A percentile compares a stretch with the other conserved stretches of the same genome.
Evolutionary conservation across 2,888 invertebrate genomes (phyloP).

Genomic region (Chrysomela aeneicollis): DNA sequence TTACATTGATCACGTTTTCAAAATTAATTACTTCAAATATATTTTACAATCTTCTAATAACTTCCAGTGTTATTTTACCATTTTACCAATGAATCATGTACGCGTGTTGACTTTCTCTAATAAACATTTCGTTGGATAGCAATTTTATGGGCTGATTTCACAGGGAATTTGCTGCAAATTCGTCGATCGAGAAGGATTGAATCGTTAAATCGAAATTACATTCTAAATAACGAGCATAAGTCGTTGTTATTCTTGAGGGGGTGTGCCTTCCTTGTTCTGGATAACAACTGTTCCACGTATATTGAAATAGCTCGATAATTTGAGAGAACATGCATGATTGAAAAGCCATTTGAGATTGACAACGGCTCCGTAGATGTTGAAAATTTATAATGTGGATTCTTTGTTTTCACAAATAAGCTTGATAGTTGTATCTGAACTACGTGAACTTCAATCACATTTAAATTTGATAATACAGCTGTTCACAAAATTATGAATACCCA

Average conservation of each 20-base stretch:
- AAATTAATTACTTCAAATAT: constrained; percentile 2
- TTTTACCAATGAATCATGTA: constrained; percentile 29
- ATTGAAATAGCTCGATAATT: not conserved
- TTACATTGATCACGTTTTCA: not conserved
- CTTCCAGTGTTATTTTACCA: not conserved
- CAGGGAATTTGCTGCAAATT: constrained; percentile 28
- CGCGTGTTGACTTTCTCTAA: constrained; percentile 42
- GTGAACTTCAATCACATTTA: no score
- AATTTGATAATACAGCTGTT: no score
- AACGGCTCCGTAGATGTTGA: no score
- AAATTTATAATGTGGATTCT: no score
- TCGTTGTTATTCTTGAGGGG: not conserved
- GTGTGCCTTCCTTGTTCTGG: constrained; percentile 5
- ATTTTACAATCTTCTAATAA: not conserved
- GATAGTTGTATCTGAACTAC: no score
- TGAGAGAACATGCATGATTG: not conserved
- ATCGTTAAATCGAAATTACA: constrained; percentile 5
- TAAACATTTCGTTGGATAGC: constrained; percentile 41
- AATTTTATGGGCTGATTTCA: constrained; percentile 35
- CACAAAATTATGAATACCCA: no score
- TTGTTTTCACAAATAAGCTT: no score
- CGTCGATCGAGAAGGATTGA: constrained; percentile 13
- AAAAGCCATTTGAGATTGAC: not conserved
- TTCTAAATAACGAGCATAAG: not conserved
- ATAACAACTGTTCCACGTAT: not conserved